Evolutionary conservation across 2,888 invertebrate genomes (phyloP), one percentile per base, ranked within the genome.

Genomic region (Apodemia hepburni): DNA sequence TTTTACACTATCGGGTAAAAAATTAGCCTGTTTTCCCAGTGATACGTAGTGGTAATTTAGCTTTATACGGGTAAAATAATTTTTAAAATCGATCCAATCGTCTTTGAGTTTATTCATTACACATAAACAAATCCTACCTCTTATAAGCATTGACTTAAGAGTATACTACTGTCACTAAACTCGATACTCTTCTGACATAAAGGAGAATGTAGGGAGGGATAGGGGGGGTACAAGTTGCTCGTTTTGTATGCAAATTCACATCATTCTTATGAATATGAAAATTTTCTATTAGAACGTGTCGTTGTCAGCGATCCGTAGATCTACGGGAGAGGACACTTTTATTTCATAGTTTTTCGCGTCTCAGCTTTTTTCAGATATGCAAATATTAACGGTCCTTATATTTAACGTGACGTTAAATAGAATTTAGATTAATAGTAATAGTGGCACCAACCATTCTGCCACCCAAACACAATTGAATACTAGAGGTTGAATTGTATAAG

Each of bases 191-290:
- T 61, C 71, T 71, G 57, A 68, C 80, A 82, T 81, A 82, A 80
- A 81, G 82, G 77, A 73, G 78, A 78, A 76, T 74, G 78, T 80
- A 83, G 79, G 81, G 82, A 79, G 75, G 82, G 76, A 78, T 77
- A 66, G 74, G 73, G 79, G 79, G 75, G 77, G 74, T 76, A 79
- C 79, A 82, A 82, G 82, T 82, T 84, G 85, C 88, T 89, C 89
- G 90, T 90, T 91, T 90, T 91, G 86, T 89, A 90, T 90, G 90
- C 84, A 88, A 90, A 91, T 91, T 82, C 79, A 75, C 79, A 77
- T 84, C 86, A 85, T 86, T 84, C 88, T 90, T 90, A 91, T 90
- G 90, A 91, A 91, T 90, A 90, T 91, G 90, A 91, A 90, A 90
- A 90, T 90, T 90, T 90, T 90, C 89, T 90, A 90, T 90, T 88